A percentile compares a stretch with the other conserved stretches of the same genome.
These are phyloP conservation scores for Leptopilina clavipes DNA, from an alignment of 1,140 invertebrate species.

Conservation along the genomic window DNA sequence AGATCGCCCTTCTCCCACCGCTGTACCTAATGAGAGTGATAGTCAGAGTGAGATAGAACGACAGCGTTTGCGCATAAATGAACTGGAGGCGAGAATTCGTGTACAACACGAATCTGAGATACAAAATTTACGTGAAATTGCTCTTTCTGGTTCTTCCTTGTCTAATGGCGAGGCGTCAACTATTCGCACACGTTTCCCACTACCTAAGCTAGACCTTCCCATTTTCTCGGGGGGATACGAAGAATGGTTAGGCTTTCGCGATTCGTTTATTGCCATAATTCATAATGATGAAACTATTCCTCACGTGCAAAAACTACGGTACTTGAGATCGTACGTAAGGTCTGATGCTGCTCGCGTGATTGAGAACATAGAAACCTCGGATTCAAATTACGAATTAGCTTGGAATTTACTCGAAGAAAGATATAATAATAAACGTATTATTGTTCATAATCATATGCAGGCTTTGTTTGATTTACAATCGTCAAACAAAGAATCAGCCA, in stretches of 20 bases:
- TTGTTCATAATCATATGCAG: no score
- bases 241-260: conserved; percentile 60
- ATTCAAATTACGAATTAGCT: conserved; percentile 62
- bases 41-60: no score
- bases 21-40: no score
- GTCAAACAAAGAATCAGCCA: no score
- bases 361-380: conserved; percentile 56
- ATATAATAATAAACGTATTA: no score
- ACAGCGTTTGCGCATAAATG: not conserved
- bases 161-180: not conserved
- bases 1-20: conserved; percentile 8
- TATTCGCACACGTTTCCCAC: not conserved
- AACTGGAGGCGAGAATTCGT: not conserved
- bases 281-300: conserved; percentile 51
- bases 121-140: not conserved
- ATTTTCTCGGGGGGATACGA: conserved; percentile 56
- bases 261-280: conserved; percentile 58
- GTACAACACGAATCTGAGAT: not conserved
- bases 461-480: no score
- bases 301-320: conserved; percentile 59
- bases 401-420: no score
- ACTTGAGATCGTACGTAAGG: conserved; percentile 36
- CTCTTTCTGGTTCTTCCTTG: not conserved
- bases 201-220: conserved; percentile 58
- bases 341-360: conserved; percentile 41